Base-by-base conservation (phyloP, 2,888 invertebrate species). In the Drosophila barbarae region DNA sequence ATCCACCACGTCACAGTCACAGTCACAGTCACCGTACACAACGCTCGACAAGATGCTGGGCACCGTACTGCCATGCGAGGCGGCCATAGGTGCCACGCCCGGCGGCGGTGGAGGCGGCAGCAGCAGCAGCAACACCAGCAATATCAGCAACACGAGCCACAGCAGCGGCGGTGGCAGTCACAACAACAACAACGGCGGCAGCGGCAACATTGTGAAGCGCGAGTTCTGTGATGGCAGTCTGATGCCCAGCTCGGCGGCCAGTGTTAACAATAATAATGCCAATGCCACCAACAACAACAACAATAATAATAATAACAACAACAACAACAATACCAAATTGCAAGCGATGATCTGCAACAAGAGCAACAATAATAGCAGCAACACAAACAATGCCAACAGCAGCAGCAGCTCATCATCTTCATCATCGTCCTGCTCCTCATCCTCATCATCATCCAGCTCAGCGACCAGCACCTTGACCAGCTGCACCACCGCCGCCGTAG, bases 51-150 rank as follows among this genome's bases (percentile, higher is more conserved):
- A 74, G 81, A 90, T 90, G 90, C 82, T 90, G 80, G 90, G 90
- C 60, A 89, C 90, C 66, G 89, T 89, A 63, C 67, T 90, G 83
- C 90, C 90, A 64, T 90, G 90, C 73, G 90, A 90, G 87, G 87
- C 88, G 63, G 88, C 89, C 46, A 87, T 89, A 64, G 87, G 88
- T 60, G 89, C 89, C 73, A 88, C 89, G 56, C 79, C 84, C 34
- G 82, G 79, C 54, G 69, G 76, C 70, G 74, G 58, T 46, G 85
- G 61, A 41, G 85, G 15, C 46, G 85, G 21, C 53, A 60, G 72
- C 59, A 68, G 69, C 73, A 78, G 76, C 55, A 83, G 77, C 73
- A 75, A 60, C 54, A 86, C 7, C 67, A 65, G 6, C 58, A 72
- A 18, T 28, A 73, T 15, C 60, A 69, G 5, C 47, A 61, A 13